Base-by-base conservation (phyloP, 2,888 invertebrate genomes). In the Meandrusa payeni region DNA sequence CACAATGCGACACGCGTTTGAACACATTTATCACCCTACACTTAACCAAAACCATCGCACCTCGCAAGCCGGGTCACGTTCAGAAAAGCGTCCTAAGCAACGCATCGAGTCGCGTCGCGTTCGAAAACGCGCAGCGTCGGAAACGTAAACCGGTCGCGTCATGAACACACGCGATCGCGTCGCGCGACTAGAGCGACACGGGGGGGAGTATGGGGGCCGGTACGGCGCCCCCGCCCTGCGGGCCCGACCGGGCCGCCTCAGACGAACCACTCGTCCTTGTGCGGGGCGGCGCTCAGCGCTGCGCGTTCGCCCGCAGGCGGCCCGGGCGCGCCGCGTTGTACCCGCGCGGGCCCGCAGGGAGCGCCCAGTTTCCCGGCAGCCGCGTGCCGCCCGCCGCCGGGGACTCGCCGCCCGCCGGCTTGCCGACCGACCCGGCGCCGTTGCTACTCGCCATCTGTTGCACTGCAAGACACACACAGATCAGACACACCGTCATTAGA, bases 271-370 rank as follows among this genome's bases (percentile, higher is more conserved):
- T 96, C 95, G 91, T 95, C 95, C 88, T 95, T 95, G 90, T 95
- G 92, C 86, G 91, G 92, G 92, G 93, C 76, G 60, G 75, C 91
- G 92, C 93, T 91, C 91, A 93, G 91, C 90, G 92, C 93, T 92
- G 94, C 94, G 93, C 95, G 94, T 94, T 95, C 94, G 92, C 93
- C 92, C 93, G 93, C 94, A 93, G 95, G 95, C 95, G 95, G 95
- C 95, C 95, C 95, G 94, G 93, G 88, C 90, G 90, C 90, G 90
- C 90, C 90, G 89, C 90, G 85, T 62, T 73, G 61, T 56, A 61
- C 59, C 90, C 91, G 91, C 90, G 89, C 90, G 85, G 85, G 85
- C 94, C 95, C 95, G 93, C 95, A 95, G 95, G 96, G 95, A 92
- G 95, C 93, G 91, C 92, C 95, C 94, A 95, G 95, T 96, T 96